Evolutionary conservation across 1,140 invertebrate genomes (phyloP).

Genomic region (Apis cerana): DNA sequence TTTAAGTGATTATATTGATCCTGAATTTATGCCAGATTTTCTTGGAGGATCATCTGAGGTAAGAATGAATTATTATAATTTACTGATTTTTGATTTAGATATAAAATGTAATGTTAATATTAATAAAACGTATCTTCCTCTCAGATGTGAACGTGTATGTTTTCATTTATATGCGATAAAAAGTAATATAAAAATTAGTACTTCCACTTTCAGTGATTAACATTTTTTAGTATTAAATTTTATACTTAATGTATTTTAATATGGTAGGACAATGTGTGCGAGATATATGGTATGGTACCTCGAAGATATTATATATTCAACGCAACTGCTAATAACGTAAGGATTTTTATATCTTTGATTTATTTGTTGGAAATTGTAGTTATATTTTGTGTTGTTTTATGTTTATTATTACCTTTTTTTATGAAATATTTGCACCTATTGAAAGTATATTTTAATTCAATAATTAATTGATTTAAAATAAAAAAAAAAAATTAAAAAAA

Average conservation of each 20-base stretch:
- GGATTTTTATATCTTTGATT: slow-evolving; percentile 63
- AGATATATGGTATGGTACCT: slow-evolving; percentile 78
- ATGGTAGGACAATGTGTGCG: slow-evolving; percentile 75
- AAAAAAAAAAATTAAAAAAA: too few species aligned
- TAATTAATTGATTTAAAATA: too few species aligned
- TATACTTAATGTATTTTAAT: slow-evolving; percentile 53
- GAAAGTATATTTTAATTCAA: too few species aligned
- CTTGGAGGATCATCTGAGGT: slow-evolving; percentile 94
- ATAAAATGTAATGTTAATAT: slow-evolving; percentile 3
- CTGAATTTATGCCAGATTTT: slow-evolving; percentile 95
- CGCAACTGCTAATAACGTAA: slow-evolving; percentile 76
- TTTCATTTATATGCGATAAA: neutral
- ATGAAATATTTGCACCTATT: neutral
- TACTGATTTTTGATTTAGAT: neutral
- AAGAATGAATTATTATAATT: slow-evolving; percentile 56
- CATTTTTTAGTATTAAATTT: slow-evolving; percentile 4
- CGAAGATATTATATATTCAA: slow-evolving; percentile 79
- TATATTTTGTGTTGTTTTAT: slow-evolving; percentile 8
- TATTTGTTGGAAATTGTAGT: slow-evolving; percentile 44
- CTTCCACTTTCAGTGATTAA: slow-evolving; percentile 2
- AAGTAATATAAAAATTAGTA: neutral
- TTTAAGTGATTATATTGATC: slow-evolving; percentile 92
- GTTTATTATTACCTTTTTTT: slow-evolving; percentile 2
- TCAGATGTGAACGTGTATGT: neutral
- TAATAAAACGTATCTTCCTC: slow-evolving; percentile 11